phyloP scores from a whole-genome alignment of 2,113 vertebrate genomes.

The Euleptes europaea region DNA sequence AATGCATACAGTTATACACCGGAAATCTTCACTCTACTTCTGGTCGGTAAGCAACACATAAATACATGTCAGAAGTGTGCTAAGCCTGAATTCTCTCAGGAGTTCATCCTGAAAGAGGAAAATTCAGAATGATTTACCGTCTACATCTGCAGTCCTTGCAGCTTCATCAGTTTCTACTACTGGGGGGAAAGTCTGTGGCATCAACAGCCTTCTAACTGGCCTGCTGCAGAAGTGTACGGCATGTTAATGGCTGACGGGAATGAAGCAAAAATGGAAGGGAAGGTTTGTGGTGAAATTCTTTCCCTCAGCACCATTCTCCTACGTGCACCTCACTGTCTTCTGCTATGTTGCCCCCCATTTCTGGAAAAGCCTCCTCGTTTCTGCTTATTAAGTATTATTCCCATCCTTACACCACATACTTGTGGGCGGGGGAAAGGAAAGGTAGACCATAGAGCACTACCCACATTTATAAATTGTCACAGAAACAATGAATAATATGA shows the following conservation, averaged over 20 bases:
- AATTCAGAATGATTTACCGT: slow-evolving; percentile 66
- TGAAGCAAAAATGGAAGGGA: neutral
- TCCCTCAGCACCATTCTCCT: neutral
- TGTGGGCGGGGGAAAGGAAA: neutral
- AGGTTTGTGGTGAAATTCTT: neutral
- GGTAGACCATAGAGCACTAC: neutral
- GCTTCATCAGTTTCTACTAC: slow-evolving; percentile 47
- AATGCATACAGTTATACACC: slow-evolving; percentile 47
- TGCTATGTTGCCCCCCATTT: too few species aligned
- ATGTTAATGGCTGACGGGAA: neutral
- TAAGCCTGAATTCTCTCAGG: slow-evolving; percentile 59
- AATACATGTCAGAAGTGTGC: slow-evolving; percentile 58
- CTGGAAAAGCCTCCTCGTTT: neutral
- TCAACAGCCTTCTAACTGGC: slow-evolving; percentile 12
- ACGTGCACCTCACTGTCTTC: neutral
- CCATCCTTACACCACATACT: neutral
- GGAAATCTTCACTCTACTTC: slow-evolving; percentile 42
- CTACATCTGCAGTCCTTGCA: slow-evolving; percentile 58
- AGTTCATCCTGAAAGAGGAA: slow-evolving; percentile 64
- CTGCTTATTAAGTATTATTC: neutral
- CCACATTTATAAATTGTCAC: too few species aligned
- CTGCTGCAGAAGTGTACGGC: neutral
- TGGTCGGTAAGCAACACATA: slow-evolving; percentile 49
- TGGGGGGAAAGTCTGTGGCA: slow-evolving; percentile 36
- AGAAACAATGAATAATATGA: too few species aligned